Base-by-base conservation (phyloP, 2,888 invertebrate genomes). In the Dryobotodes eremita region DNA sequence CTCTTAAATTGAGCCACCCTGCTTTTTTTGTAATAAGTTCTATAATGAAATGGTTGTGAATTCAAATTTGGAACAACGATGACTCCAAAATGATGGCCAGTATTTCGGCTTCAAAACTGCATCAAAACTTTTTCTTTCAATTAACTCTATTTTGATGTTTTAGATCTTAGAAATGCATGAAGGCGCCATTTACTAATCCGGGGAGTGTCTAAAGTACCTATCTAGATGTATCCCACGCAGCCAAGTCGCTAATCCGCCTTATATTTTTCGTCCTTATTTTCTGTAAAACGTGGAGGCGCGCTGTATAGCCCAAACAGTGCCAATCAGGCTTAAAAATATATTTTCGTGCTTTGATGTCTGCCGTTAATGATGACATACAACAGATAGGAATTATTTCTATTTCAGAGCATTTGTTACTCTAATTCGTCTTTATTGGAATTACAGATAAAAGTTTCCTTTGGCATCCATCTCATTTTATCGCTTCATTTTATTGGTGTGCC, bases 371-470 rank as follows among this genome's bases (percentile, higher is more conserved):
- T 68, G 65, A 71, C 62, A 50, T 64, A 64, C 26, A 71, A 72
- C 65, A 66, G 48, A 82, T 70, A 62, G 46, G 15, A 65, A 69
- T 61, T 15, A 70, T 66, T 78, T 72, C 10, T 62, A 48, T 71
- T 78, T 57, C 57, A 55, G 5, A 62, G 31, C 50, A 66, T 86
- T 66, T 71, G 57, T 55, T 75, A 46, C 15, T 65, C 77, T 62
- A 50, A 61, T 82, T 76, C n/a, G 36, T 72, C 20, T 73, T 59
- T 61, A 48, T 20, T 68, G 42, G 31, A 82, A 81, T 64, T 79
- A 75, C n/a, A 50, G 13, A 71, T 65, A 50, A 72, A 61, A 59
- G 42, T 26, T 61, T 64, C 84, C 26, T 75, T 84, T 72, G 36
- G 61, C 48, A 65, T 57, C 57, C 53, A 73, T 64, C n/a, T 10